Evolutionary conservation across 2,888 invertebrate species (phyloP), one percentile per base, ranked within the genome.

Genomic region (Thymelicus lineola): DNA sequence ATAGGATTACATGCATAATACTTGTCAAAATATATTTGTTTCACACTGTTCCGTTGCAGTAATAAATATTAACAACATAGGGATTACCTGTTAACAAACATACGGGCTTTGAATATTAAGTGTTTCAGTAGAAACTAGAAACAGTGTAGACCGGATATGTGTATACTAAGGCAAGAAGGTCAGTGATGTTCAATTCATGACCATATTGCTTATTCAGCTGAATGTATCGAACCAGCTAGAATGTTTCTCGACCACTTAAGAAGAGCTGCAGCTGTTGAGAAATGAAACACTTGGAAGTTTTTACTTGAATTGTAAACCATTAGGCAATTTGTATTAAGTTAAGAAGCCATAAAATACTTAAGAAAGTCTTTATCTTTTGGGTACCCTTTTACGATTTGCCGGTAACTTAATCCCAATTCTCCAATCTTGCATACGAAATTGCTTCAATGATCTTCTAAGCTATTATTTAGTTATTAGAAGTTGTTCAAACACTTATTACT

Each of bases 1-100:
- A 28, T 28, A 3, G 3, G 28, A 28, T 28, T 28, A 28, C 28
- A 28, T 28, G 5, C 28, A 28, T 28, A 28, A 28, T 28, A 28
- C 28, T 28, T 28, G 28, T 28, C 28, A 28, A 28, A 28, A 28
- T 28, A 28, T 28, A 28, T 28, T 28, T 28, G 28, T 1, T 28
- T 28, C 68, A 36, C 63, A 66, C 70, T 71, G 68, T 75, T 75
- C 70, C 71, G 74, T 75, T 69, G 71, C 66, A 55, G 14, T 65
- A 38, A 38, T 38, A 9, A 38, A 38, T 38, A 9, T 38, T 38
- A 38, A 38, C 38, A 9, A 38, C 38, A 48, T 48, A 5, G 6
- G 46, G n/a, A n/a, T 48, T 48, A 48, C 6, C 15, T 48, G 46
- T 15, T 15, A 48, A 48, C 46, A 48, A 48, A 48, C n/a, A 48